These are phyloP conservation scores for Caenorhabditis sp. DNA, from an alignment of 2,888 invertebrate genomes.

Conservation along the genomic window DNA sequence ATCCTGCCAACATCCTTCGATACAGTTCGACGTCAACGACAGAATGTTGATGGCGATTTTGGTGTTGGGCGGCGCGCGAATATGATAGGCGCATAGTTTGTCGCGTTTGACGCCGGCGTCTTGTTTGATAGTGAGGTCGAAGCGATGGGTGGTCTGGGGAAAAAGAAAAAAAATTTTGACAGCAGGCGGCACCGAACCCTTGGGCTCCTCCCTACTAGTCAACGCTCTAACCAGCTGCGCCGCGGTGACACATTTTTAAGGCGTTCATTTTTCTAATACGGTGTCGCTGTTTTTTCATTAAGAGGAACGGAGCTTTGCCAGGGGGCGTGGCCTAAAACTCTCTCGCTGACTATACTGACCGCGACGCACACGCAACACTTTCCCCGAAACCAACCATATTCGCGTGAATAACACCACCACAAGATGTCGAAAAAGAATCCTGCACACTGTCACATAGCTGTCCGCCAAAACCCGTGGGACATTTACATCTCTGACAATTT, in stretches of 20 bases:
- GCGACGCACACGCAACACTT: no score
- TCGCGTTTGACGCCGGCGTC: slow-evolving; percentile 12
- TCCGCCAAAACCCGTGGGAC: slow-evolving; percentile 55
- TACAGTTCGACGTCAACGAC: slow-evolving; percentile 45
- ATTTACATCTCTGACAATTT: slow-evolving; percentile 52
- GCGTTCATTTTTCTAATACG: no score
- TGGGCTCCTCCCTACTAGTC: no score
- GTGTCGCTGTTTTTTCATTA: no score
- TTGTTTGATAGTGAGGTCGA: slow-evolving; percentile 51
- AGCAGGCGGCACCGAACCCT: no score
- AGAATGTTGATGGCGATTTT: slow-evolving; percentile 44
- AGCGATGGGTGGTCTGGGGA: slow-evolving; percentile 39
- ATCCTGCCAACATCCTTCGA: slow-evolving; percentile 55
- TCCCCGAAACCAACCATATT: slow-evolving; percentile 22
- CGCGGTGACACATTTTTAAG: no score
- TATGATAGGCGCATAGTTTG: slow-evolving; percentile 51
- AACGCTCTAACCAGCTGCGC: no score
- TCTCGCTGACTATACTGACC: no score
- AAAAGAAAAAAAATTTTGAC: background rate
- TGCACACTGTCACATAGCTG: slow-evolving; percentile 40
- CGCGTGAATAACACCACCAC: slow-evolving; percentile 48
- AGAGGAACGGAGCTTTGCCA: no score
- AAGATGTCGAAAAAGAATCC: slow-evolving; percentile 43
- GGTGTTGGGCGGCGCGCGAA: slow-evolving; percentile 47
- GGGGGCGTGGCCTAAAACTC: no score